Base-by-base conservation (phyloP, 1,140 invertebrate genomes). In the Zaprionus inermis region DNA sequence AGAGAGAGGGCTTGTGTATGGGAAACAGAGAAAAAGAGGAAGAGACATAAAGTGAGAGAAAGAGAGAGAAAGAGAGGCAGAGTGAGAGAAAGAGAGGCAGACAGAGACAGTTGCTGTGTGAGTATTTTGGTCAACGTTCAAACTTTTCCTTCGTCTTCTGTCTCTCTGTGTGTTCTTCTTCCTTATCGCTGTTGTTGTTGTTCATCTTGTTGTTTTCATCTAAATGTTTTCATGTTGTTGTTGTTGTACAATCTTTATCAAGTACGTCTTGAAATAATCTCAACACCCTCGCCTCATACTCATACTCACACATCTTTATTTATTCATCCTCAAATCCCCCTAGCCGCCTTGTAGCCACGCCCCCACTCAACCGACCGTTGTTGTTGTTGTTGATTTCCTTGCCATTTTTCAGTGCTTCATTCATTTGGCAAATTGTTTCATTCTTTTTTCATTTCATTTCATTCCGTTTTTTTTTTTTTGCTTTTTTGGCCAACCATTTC, bases 41-140 rank as follows among this genome's bases (percentile, higher is more conserved):
- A 49, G 32, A 54, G 10, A 36, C 28, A 46, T 16, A 46, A 10
- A 61, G 18, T 46, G 20, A 32, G 10, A 44, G 16, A 32, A 34
- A 22, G 28, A 16, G 34, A 41, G 58, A 14, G 32, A 52, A 12
- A 49, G 32, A 32, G 60, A 32, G 52, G 24, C 24, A 36, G 5
- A 32, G 14, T 46, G 38, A 56, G 24, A 22, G 63, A 32, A 9
- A 36, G 24, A 30, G 20, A 24, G 12, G 34, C 9, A 46, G 79
- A 67, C 38, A 49, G 44, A 57, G 63, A 71, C 51, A 51, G 66
- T 61, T 52, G 76, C 61, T 61, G 79, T 82, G 83, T 86, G 83
- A 88, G 82, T 86, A 88, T 88, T 88, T 79, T 75, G 66, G 65
- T 69, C 61, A 67, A 72, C 55, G 36, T 60, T 34, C 16, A 56